Base-by-base conservation (phyloP, 2,888 invertebrate genomes). In the Balanococcus diminutus region DNA sequence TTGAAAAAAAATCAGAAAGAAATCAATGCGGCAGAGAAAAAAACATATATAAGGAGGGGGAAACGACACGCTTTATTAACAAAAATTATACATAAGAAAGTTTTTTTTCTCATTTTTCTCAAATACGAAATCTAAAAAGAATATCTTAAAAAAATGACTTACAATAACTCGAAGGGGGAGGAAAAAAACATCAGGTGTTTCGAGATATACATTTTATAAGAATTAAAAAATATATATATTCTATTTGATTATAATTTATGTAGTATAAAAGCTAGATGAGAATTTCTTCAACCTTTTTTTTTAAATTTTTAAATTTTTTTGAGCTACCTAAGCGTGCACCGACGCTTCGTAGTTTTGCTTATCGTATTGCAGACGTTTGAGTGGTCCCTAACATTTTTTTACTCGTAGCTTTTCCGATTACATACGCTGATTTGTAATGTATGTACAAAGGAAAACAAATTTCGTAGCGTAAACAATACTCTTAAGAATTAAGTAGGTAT, bases 121-220 rank as follows among this genome's bases (percentile, higher is more conserved):
- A 8, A 36, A 79, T 36, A 79, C 75, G 75, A 79, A 79, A 79
- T 79, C 75, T 79, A 79, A 79, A 79, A 79, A 79, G 75, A 79
- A 79, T 79, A 79, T 79, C 75, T 79, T 79, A 79, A 79, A 79
- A 67, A 67, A 79, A 79, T 79, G 75, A 79, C 75, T 79, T 79
- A 79, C 19, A 79, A 79, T 79, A 79, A 79, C n/a, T 79, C 75
- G 75, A 79, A 79, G 75, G 36, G 75, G 22, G 32, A 79, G 32
- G 28, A 79, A 79, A 36, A 79, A 79, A 79, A 56, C 56, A 56
- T 56, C 36, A 79, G 75, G 75, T 79, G 75, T 79, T 36, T 79
- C 36, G 32, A 36, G 28, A 79, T 19, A 79, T 79, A 79, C 75
- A 79, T 79, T 79, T 36, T 36, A 67, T 67, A 67, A 79, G 75